Conservation (phyloP, 2,113 vertebrate genomes). For the Melanerpes formicivorus region DNA sequence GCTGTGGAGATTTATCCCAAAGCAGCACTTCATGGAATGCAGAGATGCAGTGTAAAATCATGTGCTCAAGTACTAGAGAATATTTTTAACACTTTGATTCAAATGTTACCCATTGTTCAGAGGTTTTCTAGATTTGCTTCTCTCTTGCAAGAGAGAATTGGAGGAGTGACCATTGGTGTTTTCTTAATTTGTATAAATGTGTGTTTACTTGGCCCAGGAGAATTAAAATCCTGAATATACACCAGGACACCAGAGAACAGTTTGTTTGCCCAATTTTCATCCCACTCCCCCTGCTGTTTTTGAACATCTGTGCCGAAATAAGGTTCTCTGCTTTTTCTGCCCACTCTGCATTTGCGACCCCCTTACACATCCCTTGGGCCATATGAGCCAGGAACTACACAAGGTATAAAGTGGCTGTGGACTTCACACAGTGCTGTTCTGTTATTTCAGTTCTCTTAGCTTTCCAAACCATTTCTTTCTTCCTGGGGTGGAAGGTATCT, state of each 20-base stretch:
- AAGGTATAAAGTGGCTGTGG: neutral
- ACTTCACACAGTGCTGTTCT: neutral
- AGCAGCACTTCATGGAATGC: neutral
- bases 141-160: neutral
- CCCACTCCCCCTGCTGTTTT: neutral
- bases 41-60: neutral
- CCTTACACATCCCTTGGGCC: neutral
- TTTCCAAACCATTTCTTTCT: neutral
- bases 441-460: neutral
- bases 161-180: neutral
- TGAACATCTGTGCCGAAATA: neutral
- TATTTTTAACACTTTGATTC: neutral
- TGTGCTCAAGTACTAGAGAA: neutral
- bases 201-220: neutral
- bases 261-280: neutral
- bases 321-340: neutral
- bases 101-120: neutral
- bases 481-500: neutral
- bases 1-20: accelerated
- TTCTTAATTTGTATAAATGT: neutral
- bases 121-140: neutral
- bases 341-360: neutral
- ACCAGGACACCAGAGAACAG: neutral
- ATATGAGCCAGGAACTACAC: neutral
- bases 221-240: neutral